These are phyloP conservation scores for Loxodonta africana DNA, from an alignment of 2,113 vertebrate species.

Conservation along the genomic window DNA sequence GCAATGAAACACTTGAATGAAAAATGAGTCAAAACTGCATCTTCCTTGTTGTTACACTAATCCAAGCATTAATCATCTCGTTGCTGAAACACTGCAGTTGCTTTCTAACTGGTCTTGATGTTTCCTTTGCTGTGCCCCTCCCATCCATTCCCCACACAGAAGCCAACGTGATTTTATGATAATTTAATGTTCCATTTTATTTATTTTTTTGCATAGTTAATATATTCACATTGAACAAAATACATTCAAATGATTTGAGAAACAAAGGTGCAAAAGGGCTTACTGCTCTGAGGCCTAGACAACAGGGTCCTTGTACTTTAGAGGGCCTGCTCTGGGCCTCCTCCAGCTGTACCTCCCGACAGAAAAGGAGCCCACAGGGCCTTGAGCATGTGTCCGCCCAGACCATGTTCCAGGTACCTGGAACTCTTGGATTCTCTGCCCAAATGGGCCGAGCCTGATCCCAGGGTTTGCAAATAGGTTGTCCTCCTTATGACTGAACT, in stretches of 20 bases:
- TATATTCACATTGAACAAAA: conserved; percentile 24
- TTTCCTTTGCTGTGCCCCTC: background rate
- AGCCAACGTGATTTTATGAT: conserved; percentile 4
- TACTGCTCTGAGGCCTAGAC: background rate
- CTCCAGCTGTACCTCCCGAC: background rate
- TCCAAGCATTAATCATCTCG: background rate
- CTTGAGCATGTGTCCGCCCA: background rate
- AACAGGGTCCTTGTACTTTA: background rate
- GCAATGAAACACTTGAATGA: conserved; percentile 39
- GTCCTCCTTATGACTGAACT: background rate
- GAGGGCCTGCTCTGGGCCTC: background rate
- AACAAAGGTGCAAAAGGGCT: background rate
- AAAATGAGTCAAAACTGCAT: background rate
- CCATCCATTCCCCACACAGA: background rate
- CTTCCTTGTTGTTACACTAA: background rate
- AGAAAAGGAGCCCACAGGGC: background rate
- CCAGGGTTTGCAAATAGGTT: background rate
- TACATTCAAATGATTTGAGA: conserved; percentile 21
- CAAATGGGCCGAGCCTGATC: background rate
- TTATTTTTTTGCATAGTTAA: background rate
- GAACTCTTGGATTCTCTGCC: background rate
- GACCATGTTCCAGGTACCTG: background rate
- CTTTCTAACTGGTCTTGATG: background rate
- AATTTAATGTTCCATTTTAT: conserved; percentile 22
- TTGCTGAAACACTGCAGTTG: background rate